These are phyloP conservation scores for Lipotes vexillifer DNA, from an alignment of 2,113 vertebrate genomes.

Conservation along the genomic window DNA sequence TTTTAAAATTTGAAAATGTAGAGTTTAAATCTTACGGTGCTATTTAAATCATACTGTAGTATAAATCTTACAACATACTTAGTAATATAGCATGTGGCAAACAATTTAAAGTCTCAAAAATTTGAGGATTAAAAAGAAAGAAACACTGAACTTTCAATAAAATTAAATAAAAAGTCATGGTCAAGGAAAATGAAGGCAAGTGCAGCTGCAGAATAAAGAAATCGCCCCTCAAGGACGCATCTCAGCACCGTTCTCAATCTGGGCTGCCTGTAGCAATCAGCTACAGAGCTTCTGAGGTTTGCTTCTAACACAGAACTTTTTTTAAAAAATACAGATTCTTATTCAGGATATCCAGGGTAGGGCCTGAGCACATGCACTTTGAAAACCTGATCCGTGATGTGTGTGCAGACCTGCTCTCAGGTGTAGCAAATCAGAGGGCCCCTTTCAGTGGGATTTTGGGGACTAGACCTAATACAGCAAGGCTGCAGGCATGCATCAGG, in stretches of 20 bases:
- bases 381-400: background rate
- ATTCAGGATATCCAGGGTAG: background rate
- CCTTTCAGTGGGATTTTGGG: background rate
- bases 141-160: constrained; percentile 6
- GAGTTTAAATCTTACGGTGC: background rate
- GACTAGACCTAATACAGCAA: background rate
- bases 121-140: background rate
- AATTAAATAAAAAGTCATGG: background rate
- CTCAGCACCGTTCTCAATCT: background rate
- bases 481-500: background rate
- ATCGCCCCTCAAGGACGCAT: rapidly evolving
- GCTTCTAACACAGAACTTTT: background rate
- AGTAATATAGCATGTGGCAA: background rate
- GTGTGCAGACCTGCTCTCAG: background rate
- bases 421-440: background rate
- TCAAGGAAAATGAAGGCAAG: background rate
- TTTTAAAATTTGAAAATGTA: background rate
- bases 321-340: background rate
- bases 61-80: background rate
- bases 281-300: background rate
- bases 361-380: background rate
- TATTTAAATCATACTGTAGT: background rate
- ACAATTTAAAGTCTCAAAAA: background rate
- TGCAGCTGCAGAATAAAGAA: background rate
- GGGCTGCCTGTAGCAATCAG: background rate